phyloP scores from a whole-genome alignment of 35 echinoderm and acorn worm species.

The Holothuria glaberrima region DNA sequence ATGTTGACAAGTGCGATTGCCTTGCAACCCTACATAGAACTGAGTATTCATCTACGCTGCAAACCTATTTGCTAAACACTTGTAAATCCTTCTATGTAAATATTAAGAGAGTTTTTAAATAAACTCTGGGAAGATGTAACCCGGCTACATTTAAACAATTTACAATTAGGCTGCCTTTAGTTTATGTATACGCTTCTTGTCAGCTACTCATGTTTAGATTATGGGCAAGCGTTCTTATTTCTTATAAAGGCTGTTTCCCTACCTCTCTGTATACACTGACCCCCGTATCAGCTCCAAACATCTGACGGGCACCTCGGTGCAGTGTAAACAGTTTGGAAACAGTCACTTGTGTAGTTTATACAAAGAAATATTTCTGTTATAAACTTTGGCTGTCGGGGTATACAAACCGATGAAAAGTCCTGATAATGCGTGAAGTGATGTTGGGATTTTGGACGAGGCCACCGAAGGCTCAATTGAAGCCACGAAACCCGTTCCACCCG shows the following conservation, averaged over 20 bases:
- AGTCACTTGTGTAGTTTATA: slow-evolving; percentile 59
- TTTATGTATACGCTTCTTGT: slow-evolving; percentile 42
- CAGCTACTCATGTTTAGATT: slow-evolving; percentile 47
- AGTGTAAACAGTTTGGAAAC: slow-evolving; percentile 62
- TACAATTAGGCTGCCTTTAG: slow-evolving; percentile 55
- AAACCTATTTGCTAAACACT: slow-evolving; percentile 48
- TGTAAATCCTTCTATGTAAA: slow-evolving; percentile 56
- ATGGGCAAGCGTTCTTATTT: slow-evolving; percentile 47
- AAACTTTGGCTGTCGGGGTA: slow-evolving; percentile 40
- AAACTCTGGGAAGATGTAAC: slow-evolving; percentile 30
- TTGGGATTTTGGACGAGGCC: slow-evolving; percentile 38
- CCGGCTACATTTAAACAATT: slow-evolving; percentile 56
- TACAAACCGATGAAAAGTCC: slow-evolving; percentile 50
- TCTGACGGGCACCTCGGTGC: slow-evolving; percentile 38
- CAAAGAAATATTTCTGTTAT: slow-evolving; percentile 62
- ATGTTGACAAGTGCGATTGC: neutral
- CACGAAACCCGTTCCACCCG: neutral
- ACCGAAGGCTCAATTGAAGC: neutral
- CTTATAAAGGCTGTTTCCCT: slow-evolving; percentile 15
- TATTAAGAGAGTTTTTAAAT: slow-evolving; percentile 58
- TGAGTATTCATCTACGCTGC: slow-evolving; percentile 31
- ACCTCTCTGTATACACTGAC: slow-evolving; percentile 43
- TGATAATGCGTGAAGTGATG: slow-evolving; percentile 47
- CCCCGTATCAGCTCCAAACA: slow-evolving; percentile 55
- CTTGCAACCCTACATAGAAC: slow-evolving; percentile 9